These are phyloP conservation scores for Lichenostomus cassidix DNA, from an alignment of 2,113 vertebrate species.

Conservation along the genomic window DNA sequence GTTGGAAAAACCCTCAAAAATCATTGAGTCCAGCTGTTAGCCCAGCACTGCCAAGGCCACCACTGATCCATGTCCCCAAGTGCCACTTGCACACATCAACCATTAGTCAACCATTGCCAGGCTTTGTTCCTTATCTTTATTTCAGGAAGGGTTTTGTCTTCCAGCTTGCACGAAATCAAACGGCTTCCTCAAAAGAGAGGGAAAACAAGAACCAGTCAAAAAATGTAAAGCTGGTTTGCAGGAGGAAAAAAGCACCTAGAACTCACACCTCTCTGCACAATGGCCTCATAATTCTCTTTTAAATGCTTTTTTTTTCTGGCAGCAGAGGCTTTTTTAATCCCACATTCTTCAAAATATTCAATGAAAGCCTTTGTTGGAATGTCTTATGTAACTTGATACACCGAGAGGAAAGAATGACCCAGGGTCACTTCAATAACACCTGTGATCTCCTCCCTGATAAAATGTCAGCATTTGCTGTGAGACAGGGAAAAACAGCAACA, in stretches of 20 bases:
- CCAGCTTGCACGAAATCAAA: not conserved
- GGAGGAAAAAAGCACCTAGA: not conserved
- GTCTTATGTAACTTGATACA: not conserved
- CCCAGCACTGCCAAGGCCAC: not conserved
- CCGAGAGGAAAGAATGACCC: not conserved
- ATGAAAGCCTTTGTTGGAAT: not conserved
- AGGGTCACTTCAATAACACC: not conserved
- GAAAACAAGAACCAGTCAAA: not conserved
- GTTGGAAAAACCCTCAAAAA: not conserved
- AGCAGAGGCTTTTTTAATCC: not conserved
- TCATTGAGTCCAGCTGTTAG: not conserved
- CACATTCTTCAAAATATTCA: not conserved
- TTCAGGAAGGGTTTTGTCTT: not conserved
- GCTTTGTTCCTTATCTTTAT: not conserved
- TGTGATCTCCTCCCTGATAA: not conserved
- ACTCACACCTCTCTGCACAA: not conserved
- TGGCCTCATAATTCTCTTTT: not conserved
- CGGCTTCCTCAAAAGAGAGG: fast-evolving
- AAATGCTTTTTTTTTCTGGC: not conserved
- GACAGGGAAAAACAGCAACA: not conserved
- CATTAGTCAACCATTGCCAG: not conserved
- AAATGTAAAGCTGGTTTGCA: not conserved
- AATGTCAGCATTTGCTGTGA: not conserved
- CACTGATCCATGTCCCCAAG: not conserved
- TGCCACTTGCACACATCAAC: not conserved